Conservation (phyloP, 2,888 invertebrate species). For the Oligia fasciuncula region DNA sequence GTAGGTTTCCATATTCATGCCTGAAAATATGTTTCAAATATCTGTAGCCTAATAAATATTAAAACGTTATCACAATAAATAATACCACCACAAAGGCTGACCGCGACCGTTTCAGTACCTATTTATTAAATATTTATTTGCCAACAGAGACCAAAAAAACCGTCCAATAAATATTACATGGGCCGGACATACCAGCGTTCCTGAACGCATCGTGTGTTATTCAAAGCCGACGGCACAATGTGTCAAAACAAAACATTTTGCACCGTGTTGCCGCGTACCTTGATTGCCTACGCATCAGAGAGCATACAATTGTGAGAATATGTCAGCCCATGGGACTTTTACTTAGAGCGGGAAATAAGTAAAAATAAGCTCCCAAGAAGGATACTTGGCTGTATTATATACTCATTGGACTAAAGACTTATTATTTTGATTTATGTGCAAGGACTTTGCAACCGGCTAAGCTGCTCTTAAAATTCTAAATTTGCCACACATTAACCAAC, state of each 20-base stretch:
- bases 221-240: conserved; percentile 7
- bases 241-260: conserved; percentile 34
- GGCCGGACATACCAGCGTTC: neutral
- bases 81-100: neutral
- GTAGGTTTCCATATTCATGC: neutral
- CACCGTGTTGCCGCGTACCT: neutral
- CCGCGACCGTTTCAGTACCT: neutral
- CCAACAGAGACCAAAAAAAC: conserved; percentile 21
- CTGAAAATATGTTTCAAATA: neutral
- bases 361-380: neutral
- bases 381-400: too few species aligned
- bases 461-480: neutral
- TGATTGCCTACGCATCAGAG: neutral
- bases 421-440: neutral
- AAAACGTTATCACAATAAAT: conserved; percentile 18
- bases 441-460: neutral
- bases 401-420: neutral
- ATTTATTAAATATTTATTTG: conserved; percentile 22
- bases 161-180: conserved; percentile 5
- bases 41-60: conserved; percentile 10
- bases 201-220: conserved; percentile 13
- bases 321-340: neutral
- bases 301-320: conserved; percentile 14
- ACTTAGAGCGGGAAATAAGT: neutral
- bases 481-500: neutral